Evolutionary conservation across 2,113 vertebrate genomes (phyloP).

Genomic region (Telmatochromis sp.): DNA sequence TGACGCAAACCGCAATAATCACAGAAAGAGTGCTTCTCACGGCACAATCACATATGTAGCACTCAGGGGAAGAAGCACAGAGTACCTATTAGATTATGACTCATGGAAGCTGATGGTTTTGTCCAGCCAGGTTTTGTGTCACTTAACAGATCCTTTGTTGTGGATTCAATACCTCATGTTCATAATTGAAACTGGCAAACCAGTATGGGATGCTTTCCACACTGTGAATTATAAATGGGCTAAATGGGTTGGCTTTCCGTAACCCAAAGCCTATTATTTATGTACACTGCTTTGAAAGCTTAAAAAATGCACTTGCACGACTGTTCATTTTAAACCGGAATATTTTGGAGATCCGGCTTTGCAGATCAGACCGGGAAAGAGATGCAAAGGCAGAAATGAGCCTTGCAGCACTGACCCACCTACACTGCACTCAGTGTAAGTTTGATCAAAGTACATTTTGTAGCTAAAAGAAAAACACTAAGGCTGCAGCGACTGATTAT

Average conservation of each 20-base stretch:
- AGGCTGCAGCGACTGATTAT: background rate
- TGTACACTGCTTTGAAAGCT: background rate
- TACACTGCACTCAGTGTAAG: background rate
- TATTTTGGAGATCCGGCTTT: background rate
- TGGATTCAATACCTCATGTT: background rate
- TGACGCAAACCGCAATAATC: constrained; percentile 16
- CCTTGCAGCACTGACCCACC: background rate
- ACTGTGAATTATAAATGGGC: constrained; percentile 10
- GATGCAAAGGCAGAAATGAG: background rate
- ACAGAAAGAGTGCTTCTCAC: background rate
- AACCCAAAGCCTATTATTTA: background rate
- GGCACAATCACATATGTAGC: background rate
- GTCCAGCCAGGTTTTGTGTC: background rate
- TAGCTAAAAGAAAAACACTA: background rate
- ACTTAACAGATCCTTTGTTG: background rate
- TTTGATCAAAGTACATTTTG: background rate
- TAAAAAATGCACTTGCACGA: background rate
- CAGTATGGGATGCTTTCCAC: background rate
- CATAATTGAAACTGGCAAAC: background rate
- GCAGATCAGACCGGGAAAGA: background rate
- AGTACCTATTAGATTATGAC: background rate
- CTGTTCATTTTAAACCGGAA: background rate
- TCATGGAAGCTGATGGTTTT: background rate
- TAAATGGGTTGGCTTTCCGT: background rate
- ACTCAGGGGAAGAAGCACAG: background rate